Evolutionary conservation across 2,888 invertebrate genomes (phyloP).

Genomic region (Megaustenia siamemsis): DNA sequence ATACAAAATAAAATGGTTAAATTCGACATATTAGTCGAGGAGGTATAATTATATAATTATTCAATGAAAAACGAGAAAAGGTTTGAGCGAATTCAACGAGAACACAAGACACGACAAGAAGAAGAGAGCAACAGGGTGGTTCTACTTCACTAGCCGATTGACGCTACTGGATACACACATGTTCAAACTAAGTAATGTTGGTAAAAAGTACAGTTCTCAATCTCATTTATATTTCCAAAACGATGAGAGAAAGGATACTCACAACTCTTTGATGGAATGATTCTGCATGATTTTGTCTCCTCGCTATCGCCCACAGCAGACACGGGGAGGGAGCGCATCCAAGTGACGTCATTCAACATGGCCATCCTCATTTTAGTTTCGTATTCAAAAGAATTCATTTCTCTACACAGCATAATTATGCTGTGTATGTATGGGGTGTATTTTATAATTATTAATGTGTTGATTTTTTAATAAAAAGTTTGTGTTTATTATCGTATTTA

Average conservation of each 20-base stretch:
- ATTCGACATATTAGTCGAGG: too few relatives aligned
- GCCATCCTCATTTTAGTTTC: neutral
- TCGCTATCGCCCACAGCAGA: slow-evolving; percentile 21
- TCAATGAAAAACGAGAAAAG: too few relatives aligned
- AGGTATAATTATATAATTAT: too few relatives aligned
- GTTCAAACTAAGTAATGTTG: neutral
- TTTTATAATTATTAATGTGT: too few relatives aligned
- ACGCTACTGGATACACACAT: neutral
- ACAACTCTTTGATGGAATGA: slow-evolving; percentile 57
- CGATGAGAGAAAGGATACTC: slow-evolving; percentile 39
- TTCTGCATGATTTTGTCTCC: slow-evolving; percentile 54
- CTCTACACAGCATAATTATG: neutral
- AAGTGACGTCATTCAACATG: slow-evolving; percentile 43
- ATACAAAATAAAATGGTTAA: too few relatives aligned
- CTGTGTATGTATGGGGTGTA: too few relatives aligned
- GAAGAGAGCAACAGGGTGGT: neutral
- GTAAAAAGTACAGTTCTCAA: too few relatives aligned
- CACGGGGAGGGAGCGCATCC: slow-evolving; percentile 50
- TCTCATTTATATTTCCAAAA: neutral
- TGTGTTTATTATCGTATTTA: too few relatives aligned
- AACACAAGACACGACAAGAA: too few relatives aligned
- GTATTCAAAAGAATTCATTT: neutral
- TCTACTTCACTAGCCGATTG: neutral
- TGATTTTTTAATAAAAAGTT: too few relatives aligned
- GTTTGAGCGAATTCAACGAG: too few relatives aligned